phyloP scores from a whole-genome alignment of 92 coral and sea anemone species.

The Ricordea florida region DNA sequence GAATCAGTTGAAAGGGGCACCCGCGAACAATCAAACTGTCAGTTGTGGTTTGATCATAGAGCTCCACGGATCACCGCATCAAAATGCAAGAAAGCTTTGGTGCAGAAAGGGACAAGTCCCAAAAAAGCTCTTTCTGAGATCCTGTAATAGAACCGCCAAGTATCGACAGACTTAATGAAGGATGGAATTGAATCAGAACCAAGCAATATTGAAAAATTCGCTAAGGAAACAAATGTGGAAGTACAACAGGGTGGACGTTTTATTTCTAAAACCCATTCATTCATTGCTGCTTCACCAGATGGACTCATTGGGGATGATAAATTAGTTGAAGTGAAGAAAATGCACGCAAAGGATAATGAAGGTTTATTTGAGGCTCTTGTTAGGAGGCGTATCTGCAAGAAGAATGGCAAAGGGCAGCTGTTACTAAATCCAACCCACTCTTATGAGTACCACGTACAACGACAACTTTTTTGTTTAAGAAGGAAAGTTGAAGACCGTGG shows the following conservation, averaged over 20 bases:
- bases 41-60: conserved; percentile 23
- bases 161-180: conserved; percentile 24
- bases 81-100: conserved; percentile 11
- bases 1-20: conserved; percentile 21
- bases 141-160: conserved; percentile 6
- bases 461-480: conserved; percentile 12
- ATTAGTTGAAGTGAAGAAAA: conserved; percentile 8
- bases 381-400: conserved; percentile 17
- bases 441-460: conserved; percentile 10
- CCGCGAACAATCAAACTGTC: conserved; percentile 14
- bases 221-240: not conserved
- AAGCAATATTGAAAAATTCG: conserved; percentile 7
- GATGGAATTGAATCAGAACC: conserved; percentile 34
- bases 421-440: conserved; percentile 17
- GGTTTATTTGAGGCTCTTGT: conserved; percentile 13
- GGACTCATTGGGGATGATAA: conserved; percentile 13
- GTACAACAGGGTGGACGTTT: conserved; percentile 1
- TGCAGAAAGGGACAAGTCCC: conserved; percentile 1
- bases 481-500: conserved; percentile 13
- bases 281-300: conserved; percentile 24
- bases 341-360: conserved; percentile 20
- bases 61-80: conserved; percentile 2
- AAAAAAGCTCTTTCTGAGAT: conserved; percentile 19
- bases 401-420: conserved; percentile 11
- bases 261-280: conserved; percentile 15